Evolutionary conservation across 2,113 vertebrate species (phyloP).

Genomic region (Camelus dromedarius): DNA sequence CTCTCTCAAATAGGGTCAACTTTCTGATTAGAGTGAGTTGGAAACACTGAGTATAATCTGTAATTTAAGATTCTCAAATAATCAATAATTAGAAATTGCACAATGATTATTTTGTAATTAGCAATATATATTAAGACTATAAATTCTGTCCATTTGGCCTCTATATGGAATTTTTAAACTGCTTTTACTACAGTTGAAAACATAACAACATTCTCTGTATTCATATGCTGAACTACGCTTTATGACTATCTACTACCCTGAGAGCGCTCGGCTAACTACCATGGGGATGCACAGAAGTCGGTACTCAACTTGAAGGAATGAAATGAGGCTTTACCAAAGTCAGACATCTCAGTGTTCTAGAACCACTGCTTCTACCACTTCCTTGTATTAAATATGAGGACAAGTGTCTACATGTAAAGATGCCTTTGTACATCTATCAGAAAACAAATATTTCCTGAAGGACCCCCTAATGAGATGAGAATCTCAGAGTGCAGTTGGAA

Average conservation of each 20-base stretch:
- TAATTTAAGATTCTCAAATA: not conserved
- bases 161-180: constrained; percentile 2
- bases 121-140: not conserved
- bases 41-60: not conserved
- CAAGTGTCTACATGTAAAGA: not conserved
- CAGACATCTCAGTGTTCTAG: not conserved
- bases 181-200: not conserved
- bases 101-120: constrained; percentile 18
- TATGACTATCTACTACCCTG: not conserved
- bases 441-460: constrained; percentile 23
- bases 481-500: not conserved
- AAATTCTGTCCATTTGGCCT: not conserved
- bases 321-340: not conserved
- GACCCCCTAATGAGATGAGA: not conserved
- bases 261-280: not conserved
- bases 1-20: not conserved
- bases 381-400: not conserved
- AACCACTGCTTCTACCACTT: not conserved
- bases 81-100: not conserved
- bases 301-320: not conserved
- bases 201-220: not conserved
- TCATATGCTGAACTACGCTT: not conserved
- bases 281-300: not conserved
- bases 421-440: not conserved
- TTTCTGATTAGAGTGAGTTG: not conserved